These are phyloP conservation scores for Mellilla xanthometata DNA, from an alignment of 2,888 invertebrate genomes.

Conservation along the genomic window DNA sequence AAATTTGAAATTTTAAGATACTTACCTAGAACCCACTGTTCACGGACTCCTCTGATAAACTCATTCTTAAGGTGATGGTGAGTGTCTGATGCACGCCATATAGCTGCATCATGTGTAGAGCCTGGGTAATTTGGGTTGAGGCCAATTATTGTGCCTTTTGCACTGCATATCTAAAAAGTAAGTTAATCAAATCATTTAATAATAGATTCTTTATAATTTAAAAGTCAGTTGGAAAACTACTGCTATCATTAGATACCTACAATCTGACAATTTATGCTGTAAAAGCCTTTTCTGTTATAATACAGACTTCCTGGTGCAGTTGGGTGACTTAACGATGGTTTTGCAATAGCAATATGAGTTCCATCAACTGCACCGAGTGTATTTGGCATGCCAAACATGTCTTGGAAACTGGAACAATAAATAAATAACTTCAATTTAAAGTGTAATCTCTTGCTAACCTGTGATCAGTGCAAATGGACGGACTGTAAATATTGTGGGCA, in stretches of 20 bases:
- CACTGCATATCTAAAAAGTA: neutral
- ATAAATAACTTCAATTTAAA: too few species aligned
- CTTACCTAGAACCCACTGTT: neutral
- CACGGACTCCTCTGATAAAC: too few species aligned
- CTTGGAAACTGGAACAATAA: neutral
- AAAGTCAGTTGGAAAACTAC: too few species aligned
- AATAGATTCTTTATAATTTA: too few species aligned
- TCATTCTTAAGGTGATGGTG: too few species aligned
- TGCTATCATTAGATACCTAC: too few species aligned
- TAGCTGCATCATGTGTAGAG: neutral
- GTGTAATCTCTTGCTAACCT: too few species aligned
- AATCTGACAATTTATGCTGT: neutral
- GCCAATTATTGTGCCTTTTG: neutral
- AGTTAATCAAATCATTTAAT: too few species aligned
- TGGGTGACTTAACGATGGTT: conserved; percentile 1
- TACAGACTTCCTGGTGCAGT: conserved; percentile 3
- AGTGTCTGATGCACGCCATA: too few species aligned
- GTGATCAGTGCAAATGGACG: too few species aligned
- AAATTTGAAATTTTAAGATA: too few species aligned
- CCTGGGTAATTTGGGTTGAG: neutral
- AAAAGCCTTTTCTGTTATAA: neutral
- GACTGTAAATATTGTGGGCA: too few species aligned
- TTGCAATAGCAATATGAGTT: conserved; percentile 4
- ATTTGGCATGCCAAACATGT: conserved; percentile 1
- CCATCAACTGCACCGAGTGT: conserved; percentile 4